Percentiles rank a stretch among this genome's conserved stretches.
These are phyloP conservation scores for Sminthurinus aureus DNA, from an alignment of 2,888 invertebrate genomes.

Conservation along the genomic window DNA sequence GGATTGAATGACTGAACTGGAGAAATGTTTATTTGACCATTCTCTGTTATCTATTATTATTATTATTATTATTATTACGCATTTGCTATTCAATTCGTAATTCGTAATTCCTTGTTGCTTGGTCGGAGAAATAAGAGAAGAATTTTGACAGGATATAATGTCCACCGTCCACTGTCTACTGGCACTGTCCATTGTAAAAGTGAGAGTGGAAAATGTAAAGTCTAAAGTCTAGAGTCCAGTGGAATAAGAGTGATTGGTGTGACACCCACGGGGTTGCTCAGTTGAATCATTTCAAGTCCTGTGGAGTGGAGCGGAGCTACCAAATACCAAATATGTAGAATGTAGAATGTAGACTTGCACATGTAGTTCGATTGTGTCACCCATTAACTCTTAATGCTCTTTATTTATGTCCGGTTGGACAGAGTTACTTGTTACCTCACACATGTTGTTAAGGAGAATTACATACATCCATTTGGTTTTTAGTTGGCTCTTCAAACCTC, in stretches of 20 bases:
- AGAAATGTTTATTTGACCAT: background rate
- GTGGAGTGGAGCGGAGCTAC: conserved; percentile 16
- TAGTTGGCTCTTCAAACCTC: no score
- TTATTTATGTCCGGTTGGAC: conserved; percentile 27
- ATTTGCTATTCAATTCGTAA: no score
- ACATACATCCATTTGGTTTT: no score
- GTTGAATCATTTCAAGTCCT: no score
- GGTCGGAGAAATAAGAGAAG: no score
- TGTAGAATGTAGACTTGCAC: background rate
- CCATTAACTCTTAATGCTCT: conserved; percentile 33
- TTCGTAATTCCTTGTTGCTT: no score
- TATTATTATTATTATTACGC: no score
- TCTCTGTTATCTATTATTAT: no score
- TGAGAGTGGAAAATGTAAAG: background rate
- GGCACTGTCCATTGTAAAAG: background rate
- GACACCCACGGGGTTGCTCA: conserved; percentile 33
- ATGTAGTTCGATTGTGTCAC: conserved; percentile 27
- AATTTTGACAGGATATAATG: no score
- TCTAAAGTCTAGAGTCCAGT: background rate
- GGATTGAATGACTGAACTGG: background rate
- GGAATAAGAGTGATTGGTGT: conserved; percentile 12
- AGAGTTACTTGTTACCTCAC: background rate
- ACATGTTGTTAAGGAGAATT: background rate
- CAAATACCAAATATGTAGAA: no score
- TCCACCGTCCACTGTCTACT: no score